These are phyloP conservation scores for Cyprinus carpio DNA, from an alignment of 2,113 vertebrate species.

Conservation along the genomic window DNA sequence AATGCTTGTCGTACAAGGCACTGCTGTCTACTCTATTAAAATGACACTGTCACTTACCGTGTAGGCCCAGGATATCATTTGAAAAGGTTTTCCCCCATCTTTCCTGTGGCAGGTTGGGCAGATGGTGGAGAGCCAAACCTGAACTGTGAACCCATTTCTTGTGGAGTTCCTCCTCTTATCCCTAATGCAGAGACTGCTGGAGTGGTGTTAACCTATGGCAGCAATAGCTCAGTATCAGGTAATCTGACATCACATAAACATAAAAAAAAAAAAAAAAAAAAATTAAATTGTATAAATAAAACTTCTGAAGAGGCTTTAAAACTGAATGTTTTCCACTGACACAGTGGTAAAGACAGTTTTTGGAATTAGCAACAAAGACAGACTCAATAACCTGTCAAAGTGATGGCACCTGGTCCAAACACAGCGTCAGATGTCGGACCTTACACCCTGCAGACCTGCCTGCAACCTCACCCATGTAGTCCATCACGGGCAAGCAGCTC, in stretches of 20 bases:
- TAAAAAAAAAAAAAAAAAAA: neutral
- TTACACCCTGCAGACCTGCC: constrained; percentile 80
- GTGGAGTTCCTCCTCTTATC: constrained; percentile 83
- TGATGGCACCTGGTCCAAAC: constrained; percentile 87
- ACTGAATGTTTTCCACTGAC: neutral
- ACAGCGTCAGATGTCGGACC: constrained; percentile 80
- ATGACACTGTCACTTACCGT: constrained; percentile 85
- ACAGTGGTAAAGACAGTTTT: constrained; percentile 90
- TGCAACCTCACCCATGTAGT: constrained; percentile 71
- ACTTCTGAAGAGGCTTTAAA: neutral
- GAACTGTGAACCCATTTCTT: constrained; percentile 83
- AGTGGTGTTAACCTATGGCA: constrained; percentile 81
- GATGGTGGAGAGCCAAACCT: constrained; percentile 87
- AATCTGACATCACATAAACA: constrained; percentile 54
- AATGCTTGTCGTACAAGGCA: constrained; percentile 83
- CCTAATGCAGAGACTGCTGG: constrained; percentile 78
- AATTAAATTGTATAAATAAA: constrained; percentile 27
- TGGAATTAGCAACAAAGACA: constrained; percentile 69
- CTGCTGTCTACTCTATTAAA: constrained; percentile 71
- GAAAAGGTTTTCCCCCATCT: constrained; percentile 78
- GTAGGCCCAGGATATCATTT: constrained; percentile 82
- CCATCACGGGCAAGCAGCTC: constrained; percentile 74
- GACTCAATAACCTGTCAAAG: constrained; percentile 81
- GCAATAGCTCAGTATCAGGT: constrained; percentile 89
- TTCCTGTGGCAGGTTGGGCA: constrained; percentile 81